Evolutionary conservation across 1,140 invertebrate species (phyloP).

Genomic region (Drosophila seguyi): DNA sequence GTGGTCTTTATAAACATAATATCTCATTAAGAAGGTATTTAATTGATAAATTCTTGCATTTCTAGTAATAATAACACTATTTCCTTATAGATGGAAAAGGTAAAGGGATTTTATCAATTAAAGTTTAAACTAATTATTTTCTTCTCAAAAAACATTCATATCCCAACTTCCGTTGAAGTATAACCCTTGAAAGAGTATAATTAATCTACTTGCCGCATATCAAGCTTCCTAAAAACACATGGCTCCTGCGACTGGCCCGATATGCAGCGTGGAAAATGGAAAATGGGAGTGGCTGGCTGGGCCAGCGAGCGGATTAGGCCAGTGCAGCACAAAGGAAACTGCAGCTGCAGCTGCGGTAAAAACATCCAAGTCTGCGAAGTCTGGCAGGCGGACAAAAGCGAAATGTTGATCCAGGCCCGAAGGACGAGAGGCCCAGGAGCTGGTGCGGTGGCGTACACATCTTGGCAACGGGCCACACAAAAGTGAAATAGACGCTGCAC

Average conservation of each 20-base stretch:
- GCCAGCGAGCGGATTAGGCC: constrained; percentile 65
- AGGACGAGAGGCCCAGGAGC: constrained; percentile 20
- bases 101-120: too few species aligned
- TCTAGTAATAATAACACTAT: background rate
- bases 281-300: constrained; percentile 57
- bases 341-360: constrained; percentile 48
- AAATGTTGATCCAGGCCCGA: constrained; percentile 69
- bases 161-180: too few species aligned
- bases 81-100: too few species aligned
- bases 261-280: constrained; percentile 74
- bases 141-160: background rate
- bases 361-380: constrained; percentile 26
- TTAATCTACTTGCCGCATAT: constrained; percentile 68
- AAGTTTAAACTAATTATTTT: background rate
- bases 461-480: constrained; percentile 62
- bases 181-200: constrained; percentile 24
- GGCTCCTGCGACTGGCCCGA: constrained; percentile 42
- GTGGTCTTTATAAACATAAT: background rate
- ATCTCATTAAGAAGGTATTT: background rate
- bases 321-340: constrained; percentile 42
- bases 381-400: constrained; percentile 72
- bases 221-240: constrained; percentile 63
- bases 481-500: constrained; percentile 61
- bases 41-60: background rate
- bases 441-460: constrained; percentile 22